Evolutionary conservation across 2,113 vertebrate genomes (phyloP), one percentile per base, ranked within the genome.

Genomic region (Gambusia holbrooki): DNA sequence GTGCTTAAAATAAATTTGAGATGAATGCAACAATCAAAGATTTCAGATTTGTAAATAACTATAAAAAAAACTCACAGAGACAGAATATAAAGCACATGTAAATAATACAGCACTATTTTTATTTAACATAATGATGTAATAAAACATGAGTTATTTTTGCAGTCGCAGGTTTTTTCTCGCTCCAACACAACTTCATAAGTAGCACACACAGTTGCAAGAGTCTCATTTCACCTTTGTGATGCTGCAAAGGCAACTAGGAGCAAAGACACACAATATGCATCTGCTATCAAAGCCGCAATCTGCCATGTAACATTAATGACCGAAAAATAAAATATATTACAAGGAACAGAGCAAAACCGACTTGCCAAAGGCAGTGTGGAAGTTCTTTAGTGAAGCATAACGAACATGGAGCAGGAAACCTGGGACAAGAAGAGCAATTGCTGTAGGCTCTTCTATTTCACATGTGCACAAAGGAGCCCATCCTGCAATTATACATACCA

Each of bases 301-400:
- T 84, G 75, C 30, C 84, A 94, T 94, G 82, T 93, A 94, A 92
- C 84, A 92, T 94, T 94, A 94, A 94, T 94, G 89, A 92, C 86
- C 40, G 76, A 84, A 82, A 83, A 82, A 86, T 76, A 84, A 78
- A 85, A 48, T 30, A 48, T 17, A 54, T 88, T 45, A 77, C 82
- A 82, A 58, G 60, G 82, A 78, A 87, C 71, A 17, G 74, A 74
- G 88, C 76, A 67, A 90, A 90, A 88, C 81, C 66, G 84, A 88
- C 91, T 88, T 68, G 89, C 93, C 93, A 80, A 87, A 85, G 91
- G 94, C 92, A 5, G 83, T 86, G 88, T 90, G 90, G 91, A 93
- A 92, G 91, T 93, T 90, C 92, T 93, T 93, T 90, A 90, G 83
- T 81, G 86, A 88, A 91, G 89, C 90, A 71, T 80, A 87, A 87